Evolutionary conservation across 2,113 vertebrate species (phyloP).

Genomic region (Crotalus viridis): DNA sequence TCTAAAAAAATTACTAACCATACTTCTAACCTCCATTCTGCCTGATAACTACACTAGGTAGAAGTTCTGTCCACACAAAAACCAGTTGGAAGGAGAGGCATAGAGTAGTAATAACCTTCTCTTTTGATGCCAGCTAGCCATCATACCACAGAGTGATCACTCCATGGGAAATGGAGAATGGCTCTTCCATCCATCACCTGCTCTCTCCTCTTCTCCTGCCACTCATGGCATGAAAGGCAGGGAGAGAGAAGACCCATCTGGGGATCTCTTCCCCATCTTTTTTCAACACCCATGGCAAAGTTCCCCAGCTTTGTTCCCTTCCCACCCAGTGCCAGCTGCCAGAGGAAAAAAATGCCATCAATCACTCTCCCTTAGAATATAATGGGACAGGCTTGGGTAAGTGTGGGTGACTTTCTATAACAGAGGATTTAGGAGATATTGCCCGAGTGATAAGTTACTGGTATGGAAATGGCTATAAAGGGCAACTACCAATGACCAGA

Average conservation of each 20-base stretch:
- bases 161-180: not conserved
- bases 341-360: not conserved
- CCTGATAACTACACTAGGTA: not conserved
- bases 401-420: not conserved
- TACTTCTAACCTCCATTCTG: not conserved
- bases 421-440: not conserved
- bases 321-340: not conserved
- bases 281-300: not conserved
- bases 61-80: not conserved
- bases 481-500: not conserved
- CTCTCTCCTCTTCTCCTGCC: not conserved
- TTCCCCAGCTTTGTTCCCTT: not conserved
- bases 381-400: not conserved
- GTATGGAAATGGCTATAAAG: not conserved
- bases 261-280: not conserved
- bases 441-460: not conserved
- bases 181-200: not conserved
- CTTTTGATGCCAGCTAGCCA: not conserved
- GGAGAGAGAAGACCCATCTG: not conserved
- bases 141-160: not conserved
- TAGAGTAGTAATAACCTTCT: not conserved
- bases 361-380: not conserved
- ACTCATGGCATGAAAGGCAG: not conserved
- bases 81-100: not conserved
- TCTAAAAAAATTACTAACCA: not conserved